phyloP scores from a whole-genome alignment of 2,888 invertebrate genomes.

The Acrobeloides nanus region DNA sequence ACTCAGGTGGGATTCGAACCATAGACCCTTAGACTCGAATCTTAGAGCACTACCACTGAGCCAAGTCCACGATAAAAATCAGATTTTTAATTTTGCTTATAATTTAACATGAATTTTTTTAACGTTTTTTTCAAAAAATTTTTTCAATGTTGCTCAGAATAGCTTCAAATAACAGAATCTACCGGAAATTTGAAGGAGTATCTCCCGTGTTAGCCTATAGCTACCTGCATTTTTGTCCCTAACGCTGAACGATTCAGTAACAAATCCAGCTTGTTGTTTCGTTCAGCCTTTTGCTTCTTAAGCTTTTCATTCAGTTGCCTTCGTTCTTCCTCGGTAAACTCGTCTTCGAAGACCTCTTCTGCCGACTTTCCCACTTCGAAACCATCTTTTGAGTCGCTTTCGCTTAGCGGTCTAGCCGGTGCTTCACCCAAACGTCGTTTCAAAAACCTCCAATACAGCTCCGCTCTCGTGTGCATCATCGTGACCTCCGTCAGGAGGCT shows the following conservation, averaged over 20 bases:
- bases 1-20: too few species aligned
- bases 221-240: constrained; percentile 46
- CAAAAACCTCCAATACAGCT: constrained; percentile 81
- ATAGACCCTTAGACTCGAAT: too few species aligned
- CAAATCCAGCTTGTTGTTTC: constrained; percentile 41
- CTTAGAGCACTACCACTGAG: too few species aligned
- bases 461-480: constrained; percentile 78
- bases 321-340: constrained; percentile 24
- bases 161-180: too few species aligned
- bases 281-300: constrained; percentile 24
- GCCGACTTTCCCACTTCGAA: constrained; percentile 9
- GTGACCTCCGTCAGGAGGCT: constrained; percentile 80
- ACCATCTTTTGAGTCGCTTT: constrained; percentile 8
- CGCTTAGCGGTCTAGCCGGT: constrained; percentile 19
- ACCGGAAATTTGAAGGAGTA: too few species aligned
- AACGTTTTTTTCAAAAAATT: too few species aligned
- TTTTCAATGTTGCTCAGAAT: too few species aligned
- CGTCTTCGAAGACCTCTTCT: constrained; percentile 19
- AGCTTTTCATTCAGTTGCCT: constrained; percentile 13
- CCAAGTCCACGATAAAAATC: too few species aligned
- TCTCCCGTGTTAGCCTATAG: background rate
- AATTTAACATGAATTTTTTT: too few species aligned
- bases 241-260: constrained; percentile 44
- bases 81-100: too few species aligned
- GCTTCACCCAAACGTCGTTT: constrained; percentile 63